These are phyloP conservation scores for Papilio xuthus DNA, from an alignment of 1,140 invertebrate genomes.

Conservation along the genomic window DNA sequence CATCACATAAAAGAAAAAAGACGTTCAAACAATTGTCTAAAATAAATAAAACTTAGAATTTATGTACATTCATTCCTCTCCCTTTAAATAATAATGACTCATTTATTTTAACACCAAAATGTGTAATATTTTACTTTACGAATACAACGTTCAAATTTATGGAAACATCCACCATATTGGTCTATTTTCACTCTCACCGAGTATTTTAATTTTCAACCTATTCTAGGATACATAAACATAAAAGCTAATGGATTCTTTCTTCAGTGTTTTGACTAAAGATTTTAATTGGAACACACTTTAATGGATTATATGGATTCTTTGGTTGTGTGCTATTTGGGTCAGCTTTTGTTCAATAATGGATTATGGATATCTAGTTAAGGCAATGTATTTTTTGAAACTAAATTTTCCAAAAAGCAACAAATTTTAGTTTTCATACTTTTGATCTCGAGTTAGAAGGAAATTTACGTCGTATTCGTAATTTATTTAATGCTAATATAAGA, in stretches of 20 bases:
- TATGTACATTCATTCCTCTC: neutral
- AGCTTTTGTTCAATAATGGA: neutral
- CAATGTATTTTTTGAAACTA: too few species aligned
- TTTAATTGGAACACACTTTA: constrained; percentile 31
- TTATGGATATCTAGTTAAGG: neutral
- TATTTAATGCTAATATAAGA: neutral
- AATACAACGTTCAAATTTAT: constrained; percentile 18
- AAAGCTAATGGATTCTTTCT: constrained; percentile 9
- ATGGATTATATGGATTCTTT: constrained; percentile 22
- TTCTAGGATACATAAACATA: constrained; percentile 12
- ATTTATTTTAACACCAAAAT: constrained; percentile 28
- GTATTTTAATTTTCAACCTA: neutral
- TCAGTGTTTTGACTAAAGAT: constrained; percentile 1
- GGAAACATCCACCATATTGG: constrained; percentile 20
- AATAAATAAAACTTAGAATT: neutral
- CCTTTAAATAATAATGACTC: constrained; percentile 10
- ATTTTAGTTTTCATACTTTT: too few species aligned
- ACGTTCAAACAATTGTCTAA: constrained; percentile 3
- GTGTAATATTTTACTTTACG: constrained; percentile 8
- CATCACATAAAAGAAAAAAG: neutral
- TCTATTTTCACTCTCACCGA: neutral
- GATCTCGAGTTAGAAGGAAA: too few species aligned
- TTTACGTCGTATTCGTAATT: too few species aligned
- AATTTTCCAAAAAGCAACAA: too few species aligned
- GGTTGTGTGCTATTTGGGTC: neutral